These are phyloP conservation scores for Balaenoptera acutorostrata DNA, from an alignment of 2,113 vertebrate species.

Conservation along the genomic window DNA sequence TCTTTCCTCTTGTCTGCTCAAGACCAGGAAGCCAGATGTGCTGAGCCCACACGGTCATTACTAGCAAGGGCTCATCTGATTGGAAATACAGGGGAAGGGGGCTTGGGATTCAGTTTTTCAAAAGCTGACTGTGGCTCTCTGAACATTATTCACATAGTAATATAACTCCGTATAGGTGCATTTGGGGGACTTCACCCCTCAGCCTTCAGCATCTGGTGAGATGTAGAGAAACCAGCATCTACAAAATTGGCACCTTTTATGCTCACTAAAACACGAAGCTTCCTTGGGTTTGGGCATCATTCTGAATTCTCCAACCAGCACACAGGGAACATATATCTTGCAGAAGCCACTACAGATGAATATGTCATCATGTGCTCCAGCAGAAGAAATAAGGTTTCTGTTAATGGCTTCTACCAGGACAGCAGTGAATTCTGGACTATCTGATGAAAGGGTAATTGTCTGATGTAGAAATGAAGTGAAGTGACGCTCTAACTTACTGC, in stretches of 20 bases:
- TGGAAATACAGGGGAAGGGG: background rate
- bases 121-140: background rate
- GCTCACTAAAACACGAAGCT: background rate
- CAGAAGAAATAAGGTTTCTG: slow-evolving; percentile 13
- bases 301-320: background rate
- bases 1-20: background rate
- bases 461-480: slow-evolving; percentile 29
- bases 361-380: background rate
- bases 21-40: background rate
- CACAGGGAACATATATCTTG: background rate
- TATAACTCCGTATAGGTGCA: background rate
- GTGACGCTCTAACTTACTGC: background rate
- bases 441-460: background rate
- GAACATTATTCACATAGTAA: background rate
- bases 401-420: background rate
- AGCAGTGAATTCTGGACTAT: background rate
- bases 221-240: background rate
- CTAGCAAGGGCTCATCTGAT: background rate
- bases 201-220: background rate
- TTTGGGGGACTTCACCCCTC: background rate
- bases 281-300: background rate
- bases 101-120: background rate
- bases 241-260: background rate
- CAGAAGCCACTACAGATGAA: background rate
- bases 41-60: background rate